phyloP scores from a whole-genome alignment of 2,113 vertebrate species.

The Notothenia coriiceps region DNA sequence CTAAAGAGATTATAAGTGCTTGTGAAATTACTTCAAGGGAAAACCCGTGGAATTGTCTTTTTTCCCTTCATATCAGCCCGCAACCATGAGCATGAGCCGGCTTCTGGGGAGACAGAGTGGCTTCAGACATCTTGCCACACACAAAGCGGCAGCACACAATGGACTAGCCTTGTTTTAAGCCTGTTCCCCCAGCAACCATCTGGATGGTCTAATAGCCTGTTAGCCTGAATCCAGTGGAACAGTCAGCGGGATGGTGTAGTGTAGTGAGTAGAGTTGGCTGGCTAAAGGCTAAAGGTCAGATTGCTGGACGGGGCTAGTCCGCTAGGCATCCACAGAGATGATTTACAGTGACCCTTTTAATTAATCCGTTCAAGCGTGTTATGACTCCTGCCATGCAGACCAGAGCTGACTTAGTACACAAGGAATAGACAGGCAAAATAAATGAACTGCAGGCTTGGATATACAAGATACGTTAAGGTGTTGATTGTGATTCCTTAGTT shows the following conservation, averaged over 20 bases:
- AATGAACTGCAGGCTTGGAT: conserved; percentile 56
- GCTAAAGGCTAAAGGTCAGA: conserved; percentile 71
- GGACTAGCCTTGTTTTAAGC: conserved; percentile 48
- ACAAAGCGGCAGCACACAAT: conserved; percentile 56
- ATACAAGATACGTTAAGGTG: conserved; percentile 19
- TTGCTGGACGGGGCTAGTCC: conserved; percentile 40
- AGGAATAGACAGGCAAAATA: conserved; percentile 40
- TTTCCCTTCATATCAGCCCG: conserved; percentile 56
- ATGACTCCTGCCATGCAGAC: conserved; percentile 56
- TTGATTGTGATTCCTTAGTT: conserved; percentile 3
- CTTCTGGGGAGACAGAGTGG: conserved; percentile 60
- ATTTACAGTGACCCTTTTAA: conserved; percentile 78
- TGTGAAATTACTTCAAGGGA: conserved; percentile 77
- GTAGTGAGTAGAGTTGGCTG: conserved; percentile 49
- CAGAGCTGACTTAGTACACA: conserved; percentile 53
- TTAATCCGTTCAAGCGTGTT: conserved; percentile 71
- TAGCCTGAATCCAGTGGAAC: conserved; percentile 58
- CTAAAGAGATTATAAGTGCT: conserved; percentile 76
- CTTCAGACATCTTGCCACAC: conserved; percentile 65
- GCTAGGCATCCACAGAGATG: conserved; percentile 55
- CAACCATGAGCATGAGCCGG: conserved; percentile 60
- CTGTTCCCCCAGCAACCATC: conserved; percentile 58
- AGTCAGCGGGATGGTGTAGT: conserved; percentile 37
- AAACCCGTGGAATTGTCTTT: conserved; percentile 58
- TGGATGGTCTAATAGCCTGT: conserved; percentile 68